Evolutionary conservation across 2,888 invertebrate species (phyloP).

Genomic region (Argynnis bischoffii): DNA sequence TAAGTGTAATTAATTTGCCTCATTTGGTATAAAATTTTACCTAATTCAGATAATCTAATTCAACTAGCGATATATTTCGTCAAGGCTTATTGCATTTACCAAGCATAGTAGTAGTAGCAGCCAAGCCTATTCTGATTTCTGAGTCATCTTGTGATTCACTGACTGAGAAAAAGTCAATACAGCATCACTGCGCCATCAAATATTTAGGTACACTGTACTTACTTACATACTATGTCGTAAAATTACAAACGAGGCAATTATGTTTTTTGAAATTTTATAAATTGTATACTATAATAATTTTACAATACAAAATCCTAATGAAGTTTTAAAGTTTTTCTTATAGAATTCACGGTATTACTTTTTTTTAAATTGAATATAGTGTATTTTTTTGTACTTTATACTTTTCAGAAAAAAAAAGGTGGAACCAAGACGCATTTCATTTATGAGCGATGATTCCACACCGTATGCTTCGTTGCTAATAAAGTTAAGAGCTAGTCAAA

Average conservation of each 20-base stretch:
- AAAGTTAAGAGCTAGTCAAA: slow-evolving; percentile 47
- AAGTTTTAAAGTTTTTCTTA: too few relatives aligned
- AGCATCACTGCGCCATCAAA: slow-evolving; percentile 45
- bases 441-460: slow-evolving; percentile 59
- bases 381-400: too few relatives aligned
- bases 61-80: slow-evolving; percentile 42
- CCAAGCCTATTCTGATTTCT: slow-evolving; percentile 35
- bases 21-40: slow-evolving; percentile 2
- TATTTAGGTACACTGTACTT: slow-evolving; percentile 31
- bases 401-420: slow-evolving; percentile 47
- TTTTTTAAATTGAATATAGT: too few relatives aligned
- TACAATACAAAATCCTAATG: too few relatives aligned
- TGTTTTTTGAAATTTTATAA: slow-evolving; percentile 18
- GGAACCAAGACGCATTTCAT: slow-evolving; percentile 60
- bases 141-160: slow-evolving; percentile 55
- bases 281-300: neutral
- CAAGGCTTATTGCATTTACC: slow-evolving; percentile 51
- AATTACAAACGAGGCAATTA: slow-evolving; percentile 40
- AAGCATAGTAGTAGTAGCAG: slow-evolving; percentile 30
- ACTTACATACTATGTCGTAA: slow-evolving; percentile 42
- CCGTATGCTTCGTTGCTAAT: slow-evolving; percentile 55
- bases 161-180: slow-evolving; percentile 50
- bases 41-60: neutral
- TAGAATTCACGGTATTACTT: too few relatives aligned
- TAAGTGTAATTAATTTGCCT: neutral